phyloP scores from a whole-genome alignment of 2,888 invertebrate species.

The Sympetrum striolatum region DNA sequence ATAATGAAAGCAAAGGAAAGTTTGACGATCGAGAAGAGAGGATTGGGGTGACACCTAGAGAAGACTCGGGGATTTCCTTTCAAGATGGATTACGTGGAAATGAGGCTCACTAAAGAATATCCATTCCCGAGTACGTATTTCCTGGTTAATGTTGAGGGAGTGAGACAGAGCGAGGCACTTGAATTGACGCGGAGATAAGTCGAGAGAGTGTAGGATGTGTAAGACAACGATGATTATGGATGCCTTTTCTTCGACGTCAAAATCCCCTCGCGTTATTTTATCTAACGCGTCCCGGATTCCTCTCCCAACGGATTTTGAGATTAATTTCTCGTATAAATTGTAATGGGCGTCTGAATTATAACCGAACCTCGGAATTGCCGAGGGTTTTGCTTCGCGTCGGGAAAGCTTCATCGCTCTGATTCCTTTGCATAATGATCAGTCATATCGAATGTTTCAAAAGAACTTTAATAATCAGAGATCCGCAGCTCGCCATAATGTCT shows the following conservation, averaged over 20 bases:
- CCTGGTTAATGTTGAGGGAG: not conserved
- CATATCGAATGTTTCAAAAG: too few species aligned
- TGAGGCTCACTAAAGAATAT: not conserved
- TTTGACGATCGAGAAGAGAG: not conserved
- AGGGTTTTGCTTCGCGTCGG: too few species aligned
- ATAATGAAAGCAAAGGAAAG: not conserved
- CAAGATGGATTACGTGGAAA: not conserved
- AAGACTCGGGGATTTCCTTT: constrained; percentile 1
- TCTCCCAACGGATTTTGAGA: not conserved
- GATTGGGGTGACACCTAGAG: not conserved
- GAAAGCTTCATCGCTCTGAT: too few species aligned
- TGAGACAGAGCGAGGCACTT: not conserved
- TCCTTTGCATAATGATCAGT: too few species aligned
- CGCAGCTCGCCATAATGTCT: too few species aligned
- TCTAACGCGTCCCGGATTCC: too few species aligned
- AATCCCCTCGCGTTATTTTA: not conserved
- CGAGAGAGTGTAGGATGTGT: not conserved
- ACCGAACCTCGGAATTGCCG: too few species aligned
- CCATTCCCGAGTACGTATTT: not conserved
- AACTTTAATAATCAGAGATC: too few species aligned
- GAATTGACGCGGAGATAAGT: not conserved
- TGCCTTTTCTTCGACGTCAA: not conserved
- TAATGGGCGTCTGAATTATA: not conserved
- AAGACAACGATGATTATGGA: not conserved
- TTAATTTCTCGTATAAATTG: not conserved